Base-by-base conservation (phyloP, 2,888 invertebrate genomes). In the Augiades crinisus region DNA sequence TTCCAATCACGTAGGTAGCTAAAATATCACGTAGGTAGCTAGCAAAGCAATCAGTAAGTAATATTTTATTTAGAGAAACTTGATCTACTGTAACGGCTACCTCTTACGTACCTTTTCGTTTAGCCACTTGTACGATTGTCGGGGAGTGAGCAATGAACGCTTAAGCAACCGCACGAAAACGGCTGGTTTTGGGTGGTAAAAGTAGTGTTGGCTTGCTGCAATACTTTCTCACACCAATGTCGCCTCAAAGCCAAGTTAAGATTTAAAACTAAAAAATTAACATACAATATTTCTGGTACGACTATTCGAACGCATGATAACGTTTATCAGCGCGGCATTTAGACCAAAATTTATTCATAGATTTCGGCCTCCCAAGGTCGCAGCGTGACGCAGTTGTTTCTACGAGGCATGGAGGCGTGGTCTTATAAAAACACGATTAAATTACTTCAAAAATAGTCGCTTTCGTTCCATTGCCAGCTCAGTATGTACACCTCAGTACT, bases 341-440 rank as follows among this genome's bases (percentile, higher is more conserved):
- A 34, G 33, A 12, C 27, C 27, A 10, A 24, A 24, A 8, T 62
- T 59, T 57, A 61, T 55, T 58, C 52, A 54, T 57, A 59, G 55
- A 57, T 54, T 55, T 43, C 30, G 53, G 46, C 37, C 22, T 17
- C 30, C 50, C 58, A 61, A 62, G 59, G 61, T 46, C 54, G 14
- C 0, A 7, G 37, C 36, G 17, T 34, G 52, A 47, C 55, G 54
- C 41, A 49, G 27, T 41, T 49, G 41, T 49, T 24, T 17, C 41
- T 41, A 41, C n/a, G 49, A 34, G 41, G 13, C 33, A 41, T 7
- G 37, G 49, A 50, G 59, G 59, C 53, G 59, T 59, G 55, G 55
- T 51, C 30, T 22, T 50, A 34, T 24, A 33, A 24, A 47, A 16
- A 40, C 10, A 40, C 34, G 51, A 47, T 44, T 27, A 21, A 50